These are phyloP conservation scores for Seriola rivoliana DNA, from an alignment of 2,113 vertebrate species.

Conservation along the genomic window DNA sequence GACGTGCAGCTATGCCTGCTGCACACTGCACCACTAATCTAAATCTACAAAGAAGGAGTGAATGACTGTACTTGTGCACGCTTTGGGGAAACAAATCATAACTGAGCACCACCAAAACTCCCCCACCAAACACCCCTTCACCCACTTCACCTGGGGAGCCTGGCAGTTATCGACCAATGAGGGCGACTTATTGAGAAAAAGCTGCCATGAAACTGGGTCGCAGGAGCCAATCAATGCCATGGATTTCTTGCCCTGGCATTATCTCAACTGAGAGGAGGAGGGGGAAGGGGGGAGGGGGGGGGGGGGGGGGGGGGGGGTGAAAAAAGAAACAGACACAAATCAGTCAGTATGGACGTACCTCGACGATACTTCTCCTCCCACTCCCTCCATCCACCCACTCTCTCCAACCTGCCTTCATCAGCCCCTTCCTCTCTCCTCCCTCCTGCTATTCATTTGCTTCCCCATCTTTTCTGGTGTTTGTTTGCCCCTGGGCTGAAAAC, in stretches of 20 bases:
- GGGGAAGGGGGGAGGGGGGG: not conserved
- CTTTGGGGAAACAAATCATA: slow-evolving; percentile 55
- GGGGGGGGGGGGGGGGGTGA: not conserved
- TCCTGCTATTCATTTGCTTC: slow-evolving; percentile 75
- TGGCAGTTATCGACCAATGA: slow-evolving; percentile 79
- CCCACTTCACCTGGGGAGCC: slow-evolving; percentile 72
- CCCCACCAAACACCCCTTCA: slow-evolving; percentile 47
- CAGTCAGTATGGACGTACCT: slow-evolving; percentile 68
- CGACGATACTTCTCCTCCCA: slow-evolving; percentile 59
- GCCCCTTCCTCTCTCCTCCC: slow-evolving; percentile 57
- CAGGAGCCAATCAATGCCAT: slow-evolving; percentile 83
- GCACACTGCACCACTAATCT: slow-evolving; percentile 64
- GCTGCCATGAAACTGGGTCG: slow-evolving; percentile 84
- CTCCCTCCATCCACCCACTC: slow-evolving; percentile 63
- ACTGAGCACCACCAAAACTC: slow-evolving; percentile 31
- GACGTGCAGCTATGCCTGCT: slow-evolving; percentile 62
- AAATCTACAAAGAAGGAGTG: slow-evolving; percentile 55
- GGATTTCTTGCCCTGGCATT: slow-evolving; percentile 80
- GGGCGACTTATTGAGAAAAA: slow-evolving; percentile 83
- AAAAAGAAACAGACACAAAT: slow-evolving; percentile 74
- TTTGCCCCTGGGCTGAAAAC: slow-evolving; percentile 72
- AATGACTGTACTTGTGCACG: slow-evolving; percentile 45
- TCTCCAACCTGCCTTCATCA: slow-evolving; percentile 65
- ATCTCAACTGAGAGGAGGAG: slow-evolving; percentile 68
- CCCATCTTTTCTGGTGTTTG: slow-evolving; percentile 69